Evolutionary conservation across 2,888 invertebrate genomes (phyloP).

Genomic region (Onthophagus sagittarius): DNA sequence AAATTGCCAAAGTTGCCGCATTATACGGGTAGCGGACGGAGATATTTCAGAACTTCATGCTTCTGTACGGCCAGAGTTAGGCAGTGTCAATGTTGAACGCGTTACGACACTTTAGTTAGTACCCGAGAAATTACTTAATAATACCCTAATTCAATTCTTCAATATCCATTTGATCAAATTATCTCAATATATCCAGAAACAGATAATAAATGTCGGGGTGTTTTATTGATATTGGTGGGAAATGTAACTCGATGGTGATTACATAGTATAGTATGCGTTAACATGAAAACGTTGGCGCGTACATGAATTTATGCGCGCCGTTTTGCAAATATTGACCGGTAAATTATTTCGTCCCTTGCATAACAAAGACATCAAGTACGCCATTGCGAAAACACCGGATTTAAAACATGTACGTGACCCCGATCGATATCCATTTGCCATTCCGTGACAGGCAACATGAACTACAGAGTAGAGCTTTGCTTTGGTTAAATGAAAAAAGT

Average conservation of each 20-base stretch:
- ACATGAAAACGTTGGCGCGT: no score
- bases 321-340: background rate
- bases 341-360: background rate
- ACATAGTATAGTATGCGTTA: no score
- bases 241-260: no score
- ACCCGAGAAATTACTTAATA: background rate
- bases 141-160: background rate
- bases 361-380: background rate
- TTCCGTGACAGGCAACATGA: background rate
- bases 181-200: background rate
- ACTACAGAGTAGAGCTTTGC: background rate
- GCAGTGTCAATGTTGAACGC: background rate
- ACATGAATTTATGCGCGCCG: background rate
- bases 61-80: background rate
- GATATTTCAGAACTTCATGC: conserved; percentile 21
- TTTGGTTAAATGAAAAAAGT: background rate
- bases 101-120: background rate
- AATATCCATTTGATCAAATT: background rate
- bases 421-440: background rate
- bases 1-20: conserved; percentile 23
- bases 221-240: background rate
- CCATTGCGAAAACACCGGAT: background rate
- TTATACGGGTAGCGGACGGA: conserved; percentile 16
- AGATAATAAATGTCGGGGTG: background rate
- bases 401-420: background rate